These are phyloP conservation scores for Stigmatopora nigra DNA, from an alignment of 2,113 vertebrate genomes.

Conservation along the genomic window DNA sequence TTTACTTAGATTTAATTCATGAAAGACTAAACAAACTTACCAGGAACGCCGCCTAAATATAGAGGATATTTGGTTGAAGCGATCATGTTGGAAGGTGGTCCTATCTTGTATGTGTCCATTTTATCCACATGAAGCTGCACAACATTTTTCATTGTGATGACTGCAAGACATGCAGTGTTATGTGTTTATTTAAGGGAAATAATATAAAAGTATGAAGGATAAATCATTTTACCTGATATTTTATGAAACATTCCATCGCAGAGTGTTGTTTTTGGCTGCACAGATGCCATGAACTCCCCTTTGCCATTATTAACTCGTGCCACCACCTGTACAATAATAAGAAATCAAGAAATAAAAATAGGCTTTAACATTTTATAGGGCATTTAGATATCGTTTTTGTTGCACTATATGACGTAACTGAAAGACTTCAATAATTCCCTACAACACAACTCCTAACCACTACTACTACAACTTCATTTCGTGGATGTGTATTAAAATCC, in stretches of 20 bases:
- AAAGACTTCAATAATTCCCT: no score
- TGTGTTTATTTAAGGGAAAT: not conserved
- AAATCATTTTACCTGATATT: conserved; percentile 75
- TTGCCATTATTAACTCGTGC: conserved; percentile 74
- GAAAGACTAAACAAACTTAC: conserved; percentile 52
- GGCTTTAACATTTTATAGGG: not conserved
- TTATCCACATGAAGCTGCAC: conserved; percentile 79
- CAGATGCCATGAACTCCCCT: conserved; percentile 71
- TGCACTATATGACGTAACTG: no score
- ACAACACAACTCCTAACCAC: no score
- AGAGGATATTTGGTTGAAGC: conserved; percentile 63
- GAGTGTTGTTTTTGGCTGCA: conserved; percentile 73
- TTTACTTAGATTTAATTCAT: not conserved
- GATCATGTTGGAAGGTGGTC: conserved; percentile 41
- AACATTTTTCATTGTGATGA: conserved; percentile 73
- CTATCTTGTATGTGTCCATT: conserved; percentile 68
- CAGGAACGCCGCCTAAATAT: conserved; percentile 82
- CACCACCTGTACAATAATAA: conserved; percentile 68
- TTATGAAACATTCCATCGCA: conserved; percentile 86
- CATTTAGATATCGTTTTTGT: not conserved
- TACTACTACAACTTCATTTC: no score
- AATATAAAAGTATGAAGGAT: not conserved
- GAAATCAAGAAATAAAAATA: conserved; percentile 5
- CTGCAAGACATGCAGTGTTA: conserved; percentile 52
- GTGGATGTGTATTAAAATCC: no score